Evolutionary conservation across 2,113 vertebrate species (phyloP), one percentile per base, ranked within the genome.

Genomic region (Neotragus pygmaeus): DNA sequence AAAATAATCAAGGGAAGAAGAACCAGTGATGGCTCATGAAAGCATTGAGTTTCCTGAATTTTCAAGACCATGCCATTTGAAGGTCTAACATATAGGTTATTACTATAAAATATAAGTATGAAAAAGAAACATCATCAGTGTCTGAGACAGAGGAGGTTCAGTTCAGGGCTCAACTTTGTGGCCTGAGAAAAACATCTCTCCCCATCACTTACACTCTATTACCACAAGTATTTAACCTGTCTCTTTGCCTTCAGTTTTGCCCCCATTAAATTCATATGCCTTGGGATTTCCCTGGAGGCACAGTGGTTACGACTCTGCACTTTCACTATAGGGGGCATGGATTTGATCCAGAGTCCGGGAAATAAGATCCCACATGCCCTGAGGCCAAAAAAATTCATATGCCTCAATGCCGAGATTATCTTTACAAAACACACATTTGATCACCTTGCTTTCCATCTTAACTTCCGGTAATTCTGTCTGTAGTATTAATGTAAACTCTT

Each of bases 21-120:
- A 94, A 93, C 13, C 6, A 93, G 10, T 45, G 57, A 95, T 70
- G 27, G 43, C 43, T 95, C 39, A 82, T 43, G 96, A 95, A 96
- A 86, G 57, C 43, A 87, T 43, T 86, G 60, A 66, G 66, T 49
- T 86, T 60, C 27, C 77, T 77, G 66, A 95, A 85, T 87, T 80
- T 39, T 91, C 60, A 93, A 91, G 91, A 47, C 64, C 33, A 55
- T 75, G 57, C 6, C 36, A 92, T 57, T 93, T 88, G 49, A 36
- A 77, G 10, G 6, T 58, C 70, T 84, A 93, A 90, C 39, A 45
- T 93, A 4, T 25, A 96, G 28, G 2, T 7, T 60, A 27, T 64
- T 87, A 33, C 36, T 96, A 30, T 58, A 92, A 90, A 95, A 83
- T 60, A 21, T 82, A 96, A 92, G 49, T 78, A 21, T 90, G 28